Base-by-base conservation (phyloP, 2,888 invertebrate genomes). In the Scaeva pyrastri region DNA sequence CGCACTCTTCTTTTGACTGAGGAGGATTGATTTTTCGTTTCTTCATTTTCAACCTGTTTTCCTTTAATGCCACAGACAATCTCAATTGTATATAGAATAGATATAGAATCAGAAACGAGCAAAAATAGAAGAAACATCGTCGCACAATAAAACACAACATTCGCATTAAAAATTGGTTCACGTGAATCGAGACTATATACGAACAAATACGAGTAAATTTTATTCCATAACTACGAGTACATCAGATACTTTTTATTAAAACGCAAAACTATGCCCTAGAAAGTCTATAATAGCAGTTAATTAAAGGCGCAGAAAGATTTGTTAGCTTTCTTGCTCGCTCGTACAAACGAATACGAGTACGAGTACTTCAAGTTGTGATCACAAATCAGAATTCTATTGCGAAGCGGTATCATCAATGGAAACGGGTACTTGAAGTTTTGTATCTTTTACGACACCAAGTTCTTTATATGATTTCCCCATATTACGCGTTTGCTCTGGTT, bases 221-320 rank as follows among this genome's bases (percentile, higher is more conserved):
- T 43, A 43, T 12, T n/a, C n/a, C n/a, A 43, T 43, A 12, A 12
- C n/a, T n/a, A 12, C 43, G 5, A n/a, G 14, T 43, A 19, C 19
- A n/a, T n/a, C n/a, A n/a, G n/a, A n/a, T n/a, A n/a, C 10, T 64
- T 64, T 48, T 73, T 43, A 77, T 72, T 76, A 43, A 77, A 83
- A 73, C 82, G 78, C 83, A 73, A 83, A 78, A 73, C 70, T 56
- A 62, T 83, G 78, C 78, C 68, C 77, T 56, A 83, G 77, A 73
- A 83, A 78, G 73, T 36, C 10, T 48, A 41, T 41, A 64, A 64
- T 64, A 64, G 45, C 31, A 45, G 64, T 66, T 52, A 78, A 83
- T 70, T 78, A 78, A 78, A 83, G 60, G 77, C 83, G 77, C 73
- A 78, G 78, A 73, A 74, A 80, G 64, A 64, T 64, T 64, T 64